These are phyloP conservation scores for Drosophila nannoptera DNA, from an alignment of 1,140 invertebrate genomes.

Conservation along the genomic window DNA sequence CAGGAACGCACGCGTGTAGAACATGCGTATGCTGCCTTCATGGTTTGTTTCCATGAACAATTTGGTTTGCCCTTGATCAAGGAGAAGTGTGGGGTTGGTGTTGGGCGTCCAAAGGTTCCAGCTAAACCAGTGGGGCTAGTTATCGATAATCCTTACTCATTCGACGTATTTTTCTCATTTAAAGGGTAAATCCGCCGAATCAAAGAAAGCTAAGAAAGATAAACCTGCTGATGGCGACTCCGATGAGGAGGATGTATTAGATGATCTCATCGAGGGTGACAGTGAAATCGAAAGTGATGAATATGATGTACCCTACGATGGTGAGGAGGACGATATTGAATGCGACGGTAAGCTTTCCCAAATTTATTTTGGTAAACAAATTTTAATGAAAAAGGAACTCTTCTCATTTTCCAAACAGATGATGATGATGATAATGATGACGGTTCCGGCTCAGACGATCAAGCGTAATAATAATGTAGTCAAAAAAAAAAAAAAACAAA, in stretches of 20 bases:
- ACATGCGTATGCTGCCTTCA: constrained; percentile 37
- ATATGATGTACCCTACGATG: constrained; percentile 78
- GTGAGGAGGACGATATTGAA: constrained; percentile 77
- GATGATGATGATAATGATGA: constrained; percentile 78
- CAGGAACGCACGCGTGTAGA: constrained; percentile 13
- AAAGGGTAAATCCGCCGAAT: constrained; percentile 76
- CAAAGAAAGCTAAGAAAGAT: constrained; percentile 79
- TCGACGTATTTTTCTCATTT: constrained; percentile 22
- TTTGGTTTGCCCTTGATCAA: constrained; percentile 68
- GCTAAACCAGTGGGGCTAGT: neutral
- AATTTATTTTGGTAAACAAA: neutral
- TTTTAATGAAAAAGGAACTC: constrained; percentile 14
- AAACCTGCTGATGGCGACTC: constrained; percentile 72
- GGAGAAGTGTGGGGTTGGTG: constrained; percentile 68
- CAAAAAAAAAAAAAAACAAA: constrained; percentile 72
- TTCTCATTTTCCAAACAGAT: constrained; percentile 44
- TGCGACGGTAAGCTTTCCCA: constrained; percentile 66
- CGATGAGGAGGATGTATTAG: constrained; percentile 72
- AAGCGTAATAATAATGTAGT: constrained; percentile 79
- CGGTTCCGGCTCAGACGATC: constrained; percentile 77
- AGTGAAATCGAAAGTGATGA: constrained; percentile 78
- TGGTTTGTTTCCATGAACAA: constrained; percentile 29
- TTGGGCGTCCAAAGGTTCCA: constrained; percentile 40
- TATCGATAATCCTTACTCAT: constrained; percentile 22
- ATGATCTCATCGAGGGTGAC: constrained; percentile 75